phyloP scores from a whole-genome alignment of 2,113 vertebrate genomes.

The Peromyscus polionotus region DNA sequence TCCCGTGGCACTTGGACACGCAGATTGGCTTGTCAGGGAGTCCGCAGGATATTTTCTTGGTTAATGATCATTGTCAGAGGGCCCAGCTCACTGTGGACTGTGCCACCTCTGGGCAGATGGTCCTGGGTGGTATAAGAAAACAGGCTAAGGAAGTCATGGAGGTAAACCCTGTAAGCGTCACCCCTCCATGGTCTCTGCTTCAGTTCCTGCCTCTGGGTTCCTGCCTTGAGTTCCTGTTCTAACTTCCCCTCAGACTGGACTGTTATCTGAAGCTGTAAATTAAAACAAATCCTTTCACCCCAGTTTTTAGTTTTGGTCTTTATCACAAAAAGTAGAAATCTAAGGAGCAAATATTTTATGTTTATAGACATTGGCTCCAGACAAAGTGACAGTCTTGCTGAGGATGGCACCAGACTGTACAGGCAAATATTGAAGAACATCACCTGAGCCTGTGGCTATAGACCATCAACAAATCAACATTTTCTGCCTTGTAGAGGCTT shows the following conservation, averaged over 20 bases:
- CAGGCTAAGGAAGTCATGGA: not conserved
- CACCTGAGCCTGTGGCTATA: not conserved
- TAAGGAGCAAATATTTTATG: constrained; percentile 16
- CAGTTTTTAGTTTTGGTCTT: not conserved
- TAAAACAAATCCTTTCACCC: not conserved
- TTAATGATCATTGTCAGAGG: not conserved
- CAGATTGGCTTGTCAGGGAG: not conserved
- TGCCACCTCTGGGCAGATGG: not conserved
- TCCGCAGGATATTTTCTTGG: not conserved
- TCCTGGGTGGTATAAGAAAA: not conserved
- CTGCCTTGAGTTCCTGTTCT: not conserved
- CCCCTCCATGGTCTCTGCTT: not conserved
- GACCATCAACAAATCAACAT: not conserved
- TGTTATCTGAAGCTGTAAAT: not conserved
- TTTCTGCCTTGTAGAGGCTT: constrained; percentile 43
- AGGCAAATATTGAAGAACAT: not conserved
- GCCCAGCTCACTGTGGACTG: not conserved
- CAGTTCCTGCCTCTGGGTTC: not conserved
- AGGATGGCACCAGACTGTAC: not conserved
- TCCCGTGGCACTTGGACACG: not conserved
- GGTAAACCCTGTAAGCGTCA: not conserved
- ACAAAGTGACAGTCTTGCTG: not conserved
- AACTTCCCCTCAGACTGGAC: no score
- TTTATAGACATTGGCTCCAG: not conserved
- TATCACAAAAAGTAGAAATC: not conserved